Conservation (phyloP, 2,888 invertebrate genomes). For the Andrena chrysosceles region DNA sequence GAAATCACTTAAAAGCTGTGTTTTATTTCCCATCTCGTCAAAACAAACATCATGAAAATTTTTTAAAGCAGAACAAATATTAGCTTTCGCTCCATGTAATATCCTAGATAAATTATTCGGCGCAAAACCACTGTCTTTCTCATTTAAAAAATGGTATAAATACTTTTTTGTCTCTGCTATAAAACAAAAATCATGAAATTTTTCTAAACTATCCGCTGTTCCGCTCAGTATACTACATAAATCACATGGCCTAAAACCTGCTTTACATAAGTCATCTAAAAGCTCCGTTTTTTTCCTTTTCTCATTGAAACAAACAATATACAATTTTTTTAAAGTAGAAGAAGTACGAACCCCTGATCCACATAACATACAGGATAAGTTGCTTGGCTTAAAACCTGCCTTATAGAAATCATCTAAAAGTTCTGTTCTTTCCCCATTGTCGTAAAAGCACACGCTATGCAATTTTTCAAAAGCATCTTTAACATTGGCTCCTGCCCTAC, state of each 20-base stretch:
- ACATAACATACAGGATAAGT: conserved; percentile 61
- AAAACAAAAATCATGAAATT: not conserved
- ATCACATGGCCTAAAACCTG: too few species aligned
- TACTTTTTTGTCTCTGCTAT: conserved; percentile 75
- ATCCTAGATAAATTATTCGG: conserved; percentile 73
- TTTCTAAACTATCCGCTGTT: not conserved
- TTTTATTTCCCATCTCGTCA: too few species aligned
- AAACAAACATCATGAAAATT: too few species aligned
- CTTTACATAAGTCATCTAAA: too few species aligned
- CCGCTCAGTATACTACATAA: not conserved
- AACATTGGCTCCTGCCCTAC: not conserved
- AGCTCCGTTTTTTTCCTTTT: too few species aligned
- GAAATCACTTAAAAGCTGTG: conserved; percentile 31
- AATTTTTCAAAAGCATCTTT: too few species aligned
- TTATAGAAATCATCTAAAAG: conserved; percentile 19
- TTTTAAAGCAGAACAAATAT: too few species aligned
- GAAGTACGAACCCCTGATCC: conserved; percentile 61
- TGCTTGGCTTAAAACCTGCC: conserved; percentile 57
- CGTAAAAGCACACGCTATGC: not conserved
- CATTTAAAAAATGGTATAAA: conserved; percentile 72
- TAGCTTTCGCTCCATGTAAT: conserved; percentile 75
- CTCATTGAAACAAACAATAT: too few species aligned
- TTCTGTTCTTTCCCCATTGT: conserved; percentile 26
- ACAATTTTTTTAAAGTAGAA: conserved; percentile 46
- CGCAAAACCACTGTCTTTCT: conserved; percentile 55